Conservation (phyloP, 1,140 invertebrate species). For the Platorchestia sp. region DNA sequence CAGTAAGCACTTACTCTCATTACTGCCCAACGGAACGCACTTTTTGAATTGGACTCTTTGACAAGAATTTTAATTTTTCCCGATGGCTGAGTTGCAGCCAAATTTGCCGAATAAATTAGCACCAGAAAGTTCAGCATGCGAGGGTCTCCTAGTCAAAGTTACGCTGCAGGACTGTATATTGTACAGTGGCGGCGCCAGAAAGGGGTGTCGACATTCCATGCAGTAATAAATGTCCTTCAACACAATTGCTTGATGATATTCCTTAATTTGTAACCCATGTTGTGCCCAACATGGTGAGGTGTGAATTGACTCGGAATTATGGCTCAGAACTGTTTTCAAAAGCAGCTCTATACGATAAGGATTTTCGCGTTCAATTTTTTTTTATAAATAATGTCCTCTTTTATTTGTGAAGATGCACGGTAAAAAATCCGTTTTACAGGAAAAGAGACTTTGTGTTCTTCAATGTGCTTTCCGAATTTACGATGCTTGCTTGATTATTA, state of each 20-base stretch:
- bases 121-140: not conserved
- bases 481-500: too few species aligned
- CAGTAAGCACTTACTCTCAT: not conserved
- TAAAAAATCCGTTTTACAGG: too few species aligned
- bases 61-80: not conserved
- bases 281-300: not conserved
- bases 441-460: too few species aligned
- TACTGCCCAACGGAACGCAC: not conserved
- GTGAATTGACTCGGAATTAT: not conserved
- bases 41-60: not conserved
- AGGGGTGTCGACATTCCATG: not conserved
- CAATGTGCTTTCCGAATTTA: too few species aligned
- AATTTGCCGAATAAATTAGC: not conserved
- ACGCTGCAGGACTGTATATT: not conserved
- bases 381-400: too few species aligned
- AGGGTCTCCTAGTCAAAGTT: not conserved
- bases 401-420: too few species aligned
- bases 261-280: not conserved
- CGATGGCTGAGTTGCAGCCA: not conserved
- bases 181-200: not conserved
- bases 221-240: not conserved
- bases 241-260: not conserved
- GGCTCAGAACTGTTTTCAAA: not conserved
- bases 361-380: not conserved
- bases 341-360: not conserved